Evolutionary conservation across 2,888 invertebrate species (phyloP), one percentile per base, ranked within the genome.

Genomic region (Pyrocoelia pectoralis): DNA sequence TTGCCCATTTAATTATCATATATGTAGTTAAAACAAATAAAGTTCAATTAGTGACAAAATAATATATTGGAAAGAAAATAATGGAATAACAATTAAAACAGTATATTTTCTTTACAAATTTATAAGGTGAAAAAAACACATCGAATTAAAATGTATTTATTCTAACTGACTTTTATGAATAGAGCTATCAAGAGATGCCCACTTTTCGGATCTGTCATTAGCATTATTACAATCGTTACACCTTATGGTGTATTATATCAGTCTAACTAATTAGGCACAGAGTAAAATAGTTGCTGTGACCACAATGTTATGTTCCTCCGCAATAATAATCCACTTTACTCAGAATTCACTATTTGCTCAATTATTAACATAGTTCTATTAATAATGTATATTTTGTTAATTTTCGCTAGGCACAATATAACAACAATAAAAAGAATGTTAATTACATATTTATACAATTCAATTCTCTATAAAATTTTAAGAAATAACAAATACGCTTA

Each of bases 111-210:
- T 29, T 24, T 13, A 38, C 43, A 56, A 48, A 13, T 43, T 2
- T 1, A 19, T 29, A 49, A 49, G 18, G 43, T 33, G 17, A 54
- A 54, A 50, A 58, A 62, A 59, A 64, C 58, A 64, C 43, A 49
- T 29, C 60, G 56, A 60, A 53, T 60, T 60, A 54, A 65, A 65
- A 48, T 60, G 46, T 61, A 48, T 65, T 65, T 61, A 65, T 65
- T 65, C 65, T 65, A 73, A 74, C 72, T 76, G 71, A 76, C 74
- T 71, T 77, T 77, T 77, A 77, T 78, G 77, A 76, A 76, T 77
- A 75, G 76, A 78, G 74, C 77, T 80, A 79, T 80, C 78, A 79
- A 80, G 78, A 75, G 76, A 74, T 62, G 78, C 78, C 80, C 80
- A 80, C 80, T 79, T 73, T 78, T 79, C 80, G 79, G 80, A 80